Conservation (phyloP, 2,797 vertebrate genomes). For the Dromococcyx pavoninus region DNA sequence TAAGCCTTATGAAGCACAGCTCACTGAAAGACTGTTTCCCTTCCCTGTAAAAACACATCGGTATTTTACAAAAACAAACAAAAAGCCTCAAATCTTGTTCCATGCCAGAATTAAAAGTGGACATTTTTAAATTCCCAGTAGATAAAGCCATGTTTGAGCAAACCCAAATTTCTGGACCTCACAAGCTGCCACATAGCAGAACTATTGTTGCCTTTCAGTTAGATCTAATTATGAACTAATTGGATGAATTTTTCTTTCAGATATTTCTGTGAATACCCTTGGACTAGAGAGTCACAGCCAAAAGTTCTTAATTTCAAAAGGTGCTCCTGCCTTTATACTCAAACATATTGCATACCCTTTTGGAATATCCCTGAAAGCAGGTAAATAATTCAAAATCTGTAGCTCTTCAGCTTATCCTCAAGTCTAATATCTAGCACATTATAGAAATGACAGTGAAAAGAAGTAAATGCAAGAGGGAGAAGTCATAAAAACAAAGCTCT, state of each 20-base stretch:
- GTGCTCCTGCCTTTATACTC: neutral
- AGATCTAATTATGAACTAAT: slow-evolving; percentile 26
- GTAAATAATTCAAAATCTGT: neutral
- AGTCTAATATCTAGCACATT: neutral
- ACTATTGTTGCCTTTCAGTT: slow-evolving; percentile 16
- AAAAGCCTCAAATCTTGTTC: neutral
- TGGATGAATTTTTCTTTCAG: slow-evolving; percentile 9
- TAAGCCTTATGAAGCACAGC: neutral
- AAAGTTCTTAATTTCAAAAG: neutral
- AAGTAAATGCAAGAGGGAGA: slow-evolving; percentile 20
- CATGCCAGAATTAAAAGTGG: neutral
- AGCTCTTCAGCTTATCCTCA: neutral
- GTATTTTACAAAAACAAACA: neutral
- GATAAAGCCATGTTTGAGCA: neutral
- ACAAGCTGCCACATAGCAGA: slow-evolving; percentile 45
- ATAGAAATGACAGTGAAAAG: neutral
- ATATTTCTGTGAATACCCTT: neutral
- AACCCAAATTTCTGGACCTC: slow-evolving; percentile 46
- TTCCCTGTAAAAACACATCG: neutral
- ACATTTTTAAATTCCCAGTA: slow-evolving; percentile 50
- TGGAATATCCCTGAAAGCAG: neutral
- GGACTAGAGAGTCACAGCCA: neutral
- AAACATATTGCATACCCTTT: neutral
- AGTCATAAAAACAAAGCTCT: slow-evolving; percentile 11
- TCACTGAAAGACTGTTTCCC: fast-evolving